These are phyloP conservation scores for Heliocidaris erythrogramma DNA, from an alignment of 35 echinoderm and acorn worm genomes.

Conservation along the genomic window DNA sequence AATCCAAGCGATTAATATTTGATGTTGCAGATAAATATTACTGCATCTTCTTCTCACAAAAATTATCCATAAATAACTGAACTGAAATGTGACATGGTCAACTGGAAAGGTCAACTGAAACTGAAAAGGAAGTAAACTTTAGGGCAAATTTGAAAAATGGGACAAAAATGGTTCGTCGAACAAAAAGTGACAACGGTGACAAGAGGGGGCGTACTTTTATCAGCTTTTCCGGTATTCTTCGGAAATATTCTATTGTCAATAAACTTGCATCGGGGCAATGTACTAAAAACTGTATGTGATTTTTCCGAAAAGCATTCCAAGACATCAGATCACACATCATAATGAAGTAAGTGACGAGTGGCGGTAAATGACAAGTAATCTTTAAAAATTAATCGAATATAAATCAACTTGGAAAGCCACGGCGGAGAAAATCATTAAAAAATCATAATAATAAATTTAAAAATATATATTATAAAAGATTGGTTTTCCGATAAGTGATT, in stretches of 20 bases:
- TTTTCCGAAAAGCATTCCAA: not conserved
- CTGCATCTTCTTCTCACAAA: too few species aligned
- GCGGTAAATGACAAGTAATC: not conserved
- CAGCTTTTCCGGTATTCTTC: not conserved
- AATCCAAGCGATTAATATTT: too few species aligned
- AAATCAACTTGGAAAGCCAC: too few species aligned
- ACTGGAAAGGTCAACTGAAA: too few species aligned
- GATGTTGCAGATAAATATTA: too few species aligned
- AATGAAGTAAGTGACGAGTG: not conserved
- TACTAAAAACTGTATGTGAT: not conserved
- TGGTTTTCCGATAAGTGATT: too few species aligned
- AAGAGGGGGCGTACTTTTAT: conserved; percentile 34
- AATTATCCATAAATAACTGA: too few species aligned
- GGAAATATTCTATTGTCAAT: not conserved
- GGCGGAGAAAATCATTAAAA: too few species aligned
- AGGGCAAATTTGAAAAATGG: not conserved
- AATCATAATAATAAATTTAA: too few species aligned
- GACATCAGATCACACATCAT: not conserved
- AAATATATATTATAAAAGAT: too few species aligned
- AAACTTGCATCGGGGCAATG: not conserved
- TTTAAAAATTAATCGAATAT: not conserved
- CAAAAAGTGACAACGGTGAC: not conserved
- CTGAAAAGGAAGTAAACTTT: too few species aligned
- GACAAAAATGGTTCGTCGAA: not conserved
- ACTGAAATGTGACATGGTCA: too few species aligned